Percentiles rank a stretch among this genome's conserved stretches.
Evolutionary conservation across 1,140 invertebrate species (phyloP).

Genomic region (Drosophila obscura): DNA sequence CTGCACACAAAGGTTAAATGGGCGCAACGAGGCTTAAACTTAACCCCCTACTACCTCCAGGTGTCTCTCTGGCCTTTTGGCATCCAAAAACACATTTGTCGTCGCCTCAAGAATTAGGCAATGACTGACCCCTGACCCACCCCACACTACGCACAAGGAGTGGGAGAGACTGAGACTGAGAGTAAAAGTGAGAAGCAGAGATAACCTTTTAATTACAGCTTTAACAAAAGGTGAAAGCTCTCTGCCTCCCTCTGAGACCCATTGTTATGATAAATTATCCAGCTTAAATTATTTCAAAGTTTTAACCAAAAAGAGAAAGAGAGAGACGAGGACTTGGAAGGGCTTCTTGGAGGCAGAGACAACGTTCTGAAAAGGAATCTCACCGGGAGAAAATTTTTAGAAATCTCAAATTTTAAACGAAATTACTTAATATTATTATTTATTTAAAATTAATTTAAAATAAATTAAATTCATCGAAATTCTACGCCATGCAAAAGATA

Average conservation of each 20-base stretch:
- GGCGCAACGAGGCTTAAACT: constrained; percentile 61
- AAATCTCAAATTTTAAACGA: too few species aligned
- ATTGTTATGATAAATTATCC: constrained; percentile 43
- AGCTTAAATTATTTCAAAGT: constrained; percentile 20
- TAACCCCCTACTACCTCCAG: constrained; percentile 49
- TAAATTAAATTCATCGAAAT: too few species aligned
- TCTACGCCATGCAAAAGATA: too few species aligned
- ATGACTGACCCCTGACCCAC: constrained; percentile 14
- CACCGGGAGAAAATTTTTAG: too few species aligned
- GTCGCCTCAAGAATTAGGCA: constrained; percentile 50
- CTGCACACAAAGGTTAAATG: constrained; percentile 61
- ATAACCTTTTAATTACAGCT: constrained; percentile 45
- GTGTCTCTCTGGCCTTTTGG: constrained; percentile 22
- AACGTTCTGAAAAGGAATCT: too few species aligned
- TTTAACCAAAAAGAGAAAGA: neutral
- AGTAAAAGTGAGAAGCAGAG: constrained; percentile 1
- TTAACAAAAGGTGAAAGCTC: constrained; percentile 9
- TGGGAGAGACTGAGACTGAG: constrained; percentile 1
- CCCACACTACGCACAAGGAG: neutral
- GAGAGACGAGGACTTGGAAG: neutral
- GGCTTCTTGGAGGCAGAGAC: too few species aligned
- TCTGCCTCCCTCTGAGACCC: constrained; percentile 4
- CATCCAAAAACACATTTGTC: constrained; percentile 63
- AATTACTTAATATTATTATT: too few species aligned
- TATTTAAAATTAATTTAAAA: too few species aligned